These are phyloP conservation scores for Embidobia sp. DNA, from an alignment of 2,888 invertebrate genomes.

Conservation along the genomic window DNA sequence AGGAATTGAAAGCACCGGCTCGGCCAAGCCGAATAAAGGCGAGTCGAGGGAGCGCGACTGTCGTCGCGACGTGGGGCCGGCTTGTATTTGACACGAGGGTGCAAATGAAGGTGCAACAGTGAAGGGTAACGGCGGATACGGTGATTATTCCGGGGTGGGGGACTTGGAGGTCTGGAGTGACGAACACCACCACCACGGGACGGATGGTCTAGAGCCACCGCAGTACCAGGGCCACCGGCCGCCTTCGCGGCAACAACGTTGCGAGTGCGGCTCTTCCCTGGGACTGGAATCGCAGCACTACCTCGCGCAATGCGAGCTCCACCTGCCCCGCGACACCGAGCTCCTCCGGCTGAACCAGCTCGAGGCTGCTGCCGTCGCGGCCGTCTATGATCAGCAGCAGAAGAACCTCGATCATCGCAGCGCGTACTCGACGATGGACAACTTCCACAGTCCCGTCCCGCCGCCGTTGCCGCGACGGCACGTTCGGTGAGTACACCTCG, in stretches of 20 bases:
- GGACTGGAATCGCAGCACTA: slow-evolving; percentile 77
- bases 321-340: slow-evolving; percentile 79
- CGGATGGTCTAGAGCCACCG: slow-evolving; percentile 75
- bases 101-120: slow-evolving; percentile 74
- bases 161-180: slow-evolving; percentile 81
- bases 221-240: slow-evolving; percentile 66
- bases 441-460: slow-evolving; percentile 80
- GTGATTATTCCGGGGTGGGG: slow-evolving; percentile 80
- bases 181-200: slow-evolving; percentile 74
- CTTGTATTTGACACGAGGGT: slow-evolving; percentile 52
- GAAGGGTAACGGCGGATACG: slow-evolving; percentile 80
- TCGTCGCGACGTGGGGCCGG: slow-evolving; percentile 27
- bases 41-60: no score
- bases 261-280: slow-evolving; percentile 78
- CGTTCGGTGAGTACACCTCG: slow-evolving; percentile 79
- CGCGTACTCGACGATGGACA: slow-evolving; percentile 79
- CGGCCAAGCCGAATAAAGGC: no score
- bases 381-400: slow-evolving; percentile 68
- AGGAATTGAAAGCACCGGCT: slow-evolving; percentile 34
- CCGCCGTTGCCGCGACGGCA: slow-evolving; percentile 79
- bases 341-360: slow-evolving; percentile 78
- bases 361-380: slow-evolving; percentile 74
- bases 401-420: slow-evolving; percentile 72
- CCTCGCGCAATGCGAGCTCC: slow-evolving; percentile 79
- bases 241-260: slow-evolving; percentile 73